Percentiles rank a stretch among this genome's conserved stretches.
Conservation (phyloP, 2,888 invertebrate genomes). For the Drosophila testacea region DNA sequence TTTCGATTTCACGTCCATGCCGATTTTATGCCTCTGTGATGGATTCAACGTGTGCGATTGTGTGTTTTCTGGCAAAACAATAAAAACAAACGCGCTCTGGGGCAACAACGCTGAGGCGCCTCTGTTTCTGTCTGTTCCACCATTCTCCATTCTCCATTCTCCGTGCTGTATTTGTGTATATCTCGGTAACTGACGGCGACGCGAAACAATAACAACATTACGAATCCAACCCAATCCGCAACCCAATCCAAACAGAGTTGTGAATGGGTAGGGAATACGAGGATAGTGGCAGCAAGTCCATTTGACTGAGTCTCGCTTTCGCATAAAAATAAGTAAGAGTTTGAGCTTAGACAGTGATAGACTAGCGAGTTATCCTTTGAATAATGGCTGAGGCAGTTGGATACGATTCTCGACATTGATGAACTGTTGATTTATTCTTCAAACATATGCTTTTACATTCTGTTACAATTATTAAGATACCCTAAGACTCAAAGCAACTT, state of each 20-base stretch:
- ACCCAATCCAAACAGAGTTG: conserved; percentile 15
- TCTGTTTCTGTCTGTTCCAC: conserved; percentile 13
- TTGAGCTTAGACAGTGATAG: not conserved
- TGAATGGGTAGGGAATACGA: conserved; percentile 14
- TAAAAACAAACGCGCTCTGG: conserved; percentile 68
- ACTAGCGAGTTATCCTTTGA: conserved; percentile 24
- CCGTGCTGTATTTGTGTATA: conserved; percentile 36
- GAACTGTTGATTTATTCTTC: too few relatives aligned
- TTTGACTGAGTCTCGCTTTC: conserved; percentile 18
- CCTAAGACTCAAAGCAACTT: not conserved
- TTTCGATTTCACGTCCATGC: conserved; percentile 65
- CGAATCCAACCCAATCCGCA: conserved; percentile 14
- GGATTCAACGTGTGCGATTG: conserved; percentile 50
- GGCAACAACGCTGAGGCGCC: conserved; percentile 40
- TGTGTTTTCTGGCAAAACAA: conserved; percentile 57
- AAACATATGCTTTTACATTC: not conserved
- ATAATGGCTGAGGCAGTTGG: not conserved
- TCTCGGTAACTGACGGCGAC: conserved; percentile 53
- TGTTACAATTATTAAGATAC: not conserved
- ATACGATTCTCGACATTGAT: not conserved
- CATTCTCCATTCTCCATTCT: conserved; percentile 7
- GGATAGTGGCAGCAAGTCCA: conserved; percentile 33
- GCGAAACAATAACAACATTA: conserved; percentile 50
- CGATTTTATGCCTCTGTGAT: conserved; percentile 64
- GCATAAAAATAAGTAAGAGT: conserved; percentile 26